phyloP scores from a whole-genome alignment of 2,888 invertebrate species.

The Lagria hirta region DNA sequence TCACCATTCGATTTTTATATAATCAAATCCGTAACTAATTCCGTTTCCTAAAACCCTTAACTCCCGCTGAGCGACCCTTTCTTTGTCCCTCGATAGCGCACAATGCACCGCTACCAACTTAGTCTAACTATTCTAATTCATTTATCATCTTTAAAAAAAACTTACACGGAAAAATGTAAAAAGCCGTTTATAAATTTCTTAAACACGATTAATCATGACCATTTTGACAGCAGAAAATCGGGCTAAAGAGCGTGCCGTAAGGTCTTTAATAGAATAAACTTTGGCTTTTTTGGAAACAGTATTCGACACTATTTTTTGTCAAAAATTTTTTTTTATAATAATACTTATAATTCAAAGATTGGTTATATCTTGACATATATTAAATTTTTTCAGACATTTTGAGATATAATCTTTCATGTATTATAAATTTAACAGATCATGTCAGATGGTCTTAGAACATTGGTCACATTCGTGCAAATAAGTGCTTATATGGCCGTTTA shows the following conservation, averaged over 20 bases:
- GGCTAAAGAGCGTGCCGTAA: slow-evolving; percentile 8
- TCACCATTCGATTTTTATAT: slow-evolving; percentile 2
- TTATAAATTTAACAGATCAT: too few relatives aligned
- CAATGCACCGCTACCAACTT: slow-evolving; percentile 16
- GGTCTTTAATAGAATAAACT: too few relatives aligned
- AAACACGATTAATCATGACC: slow-evolving; percentile 28
- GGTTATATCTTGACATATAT: too few relatives aligned
- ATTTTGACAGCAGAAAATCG: slow-evolving; percentile 25
- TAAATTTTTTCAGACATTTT: too few relatives aligned
- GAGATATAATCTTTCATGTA: too few relatives aligned
- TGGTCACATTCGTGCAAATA: too few relatives aligned
- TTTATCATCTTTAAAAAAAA: slow-evolving; percentile 26
- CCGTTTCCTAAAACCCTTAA: slow-evolving; percentile 19
- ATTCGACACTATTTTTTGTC: too few relatives aligned
- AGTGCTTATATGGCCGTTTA: too few relatives aligned
- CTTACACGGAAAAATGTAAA: slow-evolving; percentile 38
- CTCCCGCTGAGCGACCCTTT: slow-evolving; percentile 21
- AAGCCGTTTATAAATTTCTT: slow-evolving; percentile 45
- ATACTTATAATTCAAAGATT: too few relatives aligned
- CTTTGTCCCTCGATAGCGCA: slow-evolving; percentile 12
- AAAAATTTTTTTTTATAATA: too few relatives aligned
- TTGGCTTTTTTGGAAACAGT: too few relatives aligned
- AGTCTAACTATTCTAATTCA: slow-evolving; percentile 25
- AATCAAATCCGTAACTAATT: slow-evolving; percentile 16
- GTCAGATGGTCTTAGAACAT: too few relatives aligned